A percentile compares a stretch with the other conserved stretches of the same genome.
These are phyloP conservation scores for Propithecus deckenii DNA, from an alignment of 2,797 vertebrate species.

Conservation along the genomic window DNA sequence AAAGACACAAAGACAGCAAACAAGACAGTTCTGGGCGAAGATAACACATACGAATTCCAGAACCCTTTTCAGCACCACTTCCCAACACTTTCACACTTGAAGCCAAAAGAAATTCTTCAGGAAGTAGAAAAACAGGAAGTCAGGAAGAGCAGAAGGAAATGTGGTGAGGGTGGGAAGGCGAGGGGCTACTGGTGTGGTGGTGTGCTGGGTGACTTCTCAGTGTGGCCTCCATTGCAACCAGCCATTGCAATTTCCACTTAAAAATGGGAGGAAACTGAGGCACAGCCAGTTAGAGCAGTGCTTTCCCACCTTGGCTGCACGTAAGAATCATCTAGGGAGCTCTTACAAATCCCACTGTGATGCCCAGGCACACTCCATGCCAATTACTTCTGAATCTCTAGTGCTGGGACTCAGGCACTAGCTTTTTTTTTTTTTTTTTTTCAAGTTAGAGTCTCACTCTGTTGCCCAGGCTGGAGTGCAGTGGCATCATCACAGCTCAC, in stretches of 20 bases:
- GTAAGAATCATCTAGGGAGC: background rate
- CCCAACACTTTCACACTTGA: background rate
- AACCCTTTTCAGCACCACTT: background rate
- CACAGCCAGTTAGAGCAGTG: too few species aligned
- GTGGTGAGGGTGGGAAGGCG: background rate
- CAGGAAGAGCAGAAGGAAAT: background rate
- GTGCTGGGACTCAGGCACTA: background rate
- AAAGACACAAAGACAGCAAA: background rate
- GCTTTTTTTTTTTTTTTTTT: background rate
- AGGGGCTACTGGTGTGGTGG: background rate
- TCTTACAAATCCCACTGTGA: background rate
- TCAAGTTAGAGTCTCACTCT: background rate
- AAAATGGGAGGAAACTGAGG: background rate
- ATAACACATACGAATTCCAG: background rate
- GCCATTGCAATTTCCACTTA: background rate
- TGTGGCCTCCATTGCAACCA: background rate
- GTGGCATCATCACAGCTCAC: background rate
- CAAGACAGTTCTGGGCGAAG: constrained; percentile 1
- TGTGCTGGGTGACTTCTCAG: background rate
- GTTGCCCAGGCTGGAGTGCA: background rate
- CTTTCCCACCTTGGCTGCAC: background rate
- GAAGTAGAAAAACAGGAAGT: background rate
- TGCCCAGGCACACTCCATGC: background rate
- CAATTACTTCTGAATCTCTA: background rate
- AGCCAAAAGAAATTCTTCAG: background rate